Conservation (phyloP, 2,888 invertebrate species). For the Brassicogethes aeneus region DNA sequence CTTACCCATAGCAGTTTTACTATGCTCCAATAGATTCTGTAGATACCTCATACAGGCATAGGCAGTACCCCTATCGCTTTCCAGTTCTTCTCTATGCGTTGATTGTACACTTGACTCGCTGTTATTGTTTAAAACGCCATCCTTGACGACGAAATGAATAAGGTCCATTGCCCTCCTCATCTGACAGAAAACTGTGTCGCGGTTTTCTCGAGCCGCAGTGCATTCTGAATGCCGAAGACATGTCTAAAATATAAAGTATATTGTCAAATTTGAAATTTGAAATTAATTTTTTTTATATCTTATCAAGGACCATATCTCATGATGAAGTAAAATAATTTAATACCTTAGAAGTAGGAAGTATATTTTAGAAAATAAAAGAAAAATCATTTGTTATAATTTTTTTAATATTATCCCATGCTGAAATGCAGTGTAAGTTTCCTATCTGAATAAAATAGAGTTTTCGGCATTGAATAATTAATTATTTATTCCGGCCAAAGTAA, state of each 20-base stretch:
- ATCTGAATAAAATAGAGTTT: too few relatives aligned
- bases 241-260: constrained; percentile 49
- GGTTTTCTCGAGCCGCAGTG: constrained; percentile 84
- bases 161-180: constrained; percentile 96
- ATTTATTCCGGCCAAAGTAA: too few relatives aligned
- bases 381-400: too few relatives aligned
- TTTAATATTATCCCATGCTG: too few relatives aligned
- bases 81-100: constrained; percentile 52
- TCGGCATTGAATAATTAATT: too few relatives aligned
- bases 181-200: constrained; percentile 96
- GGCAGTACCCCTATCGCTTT: constrained; percentile 59
- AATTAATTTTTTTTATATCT: background rate
- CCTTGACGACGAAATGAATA: constrained; percentile 94
- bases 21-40: constrained; percentile 79
- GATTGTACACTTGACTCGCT: constrained; percentile 30
- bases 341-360: too few relatives aligned
- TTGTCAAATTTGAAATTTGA: too few relatives aligned
- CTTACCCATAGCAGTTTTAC: constrained; percentile 61
- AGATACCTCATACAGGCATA: constrained; percentile 75
- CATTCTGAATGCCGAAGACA: constrained; percentile 93
- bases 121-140: constrained; percentile 70
- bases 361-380: too few relatives aligned
- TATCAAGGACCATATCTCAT: background rate
- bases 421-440: too few relatives aligned
- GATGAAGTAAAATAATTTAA: too few relatives aligned